Conservation (phyloP, 2,888 invertebrate genomes). For the Camponotus fellah region DNA sequence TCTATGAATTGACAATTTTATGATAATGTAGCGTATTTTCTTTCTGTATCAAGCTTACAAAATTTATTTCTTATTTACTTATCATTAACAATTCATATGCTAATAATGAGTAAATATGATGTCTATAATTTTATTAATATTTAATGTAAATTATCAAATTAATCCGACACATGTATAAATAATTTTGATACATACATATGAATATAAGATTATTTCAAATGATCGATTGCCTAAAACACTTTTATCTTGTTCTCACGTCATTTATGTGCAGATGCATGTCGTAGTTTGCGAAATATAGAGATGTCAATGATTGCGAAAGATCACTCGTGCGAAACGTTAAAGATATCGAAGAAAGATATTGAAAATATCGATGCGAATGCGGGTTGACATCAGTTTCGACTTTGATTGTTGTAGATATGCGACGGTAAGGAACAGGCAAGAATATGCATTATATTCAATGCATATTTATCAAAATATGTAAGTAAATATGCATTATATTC, state of each 20-base stretch:
- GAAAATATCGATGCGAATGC: conserved; percentile 57
- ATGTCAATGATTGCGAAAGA: conserved; percentile 26
- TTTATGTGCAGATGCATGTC: neutral
- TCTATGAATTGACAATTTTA: neutral
- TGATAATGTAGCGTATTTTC: neutral
- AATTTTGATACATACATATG: neutral
- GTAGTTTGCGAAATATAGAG: conserved; percentile 1
- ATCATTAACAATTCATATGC: neutral
- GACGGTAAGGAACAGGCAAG: neutral
- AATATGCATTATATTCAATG: neutral
- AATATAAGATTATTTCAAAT: neutral
- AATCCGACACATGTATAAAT: neutral
- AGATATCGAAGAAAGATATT: conserved; percentile 42
- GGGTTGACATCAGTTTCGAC: conserved; percentile 61
- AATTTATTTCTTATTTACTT: conserved; percentile 1
- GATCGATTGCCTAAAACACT: neutral
- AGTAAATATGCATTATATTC: neutral
- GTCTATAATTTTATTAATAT: neutral
- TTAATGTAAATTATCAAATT: neutral
- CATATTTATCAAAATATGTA: neutral
- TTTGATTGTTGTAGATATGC: neutral
- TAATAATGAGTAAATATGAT: neutral
- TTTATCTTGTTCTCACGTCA: conserved; percentile 35
- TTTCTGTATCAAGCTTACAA: neutral
- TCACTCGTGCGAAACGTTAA: conserved; percentile 26